phyloP scores from a whole-genome alignment of 1,140 invertebrate species.

The Phymorhynchus buccinoides region DNA sequence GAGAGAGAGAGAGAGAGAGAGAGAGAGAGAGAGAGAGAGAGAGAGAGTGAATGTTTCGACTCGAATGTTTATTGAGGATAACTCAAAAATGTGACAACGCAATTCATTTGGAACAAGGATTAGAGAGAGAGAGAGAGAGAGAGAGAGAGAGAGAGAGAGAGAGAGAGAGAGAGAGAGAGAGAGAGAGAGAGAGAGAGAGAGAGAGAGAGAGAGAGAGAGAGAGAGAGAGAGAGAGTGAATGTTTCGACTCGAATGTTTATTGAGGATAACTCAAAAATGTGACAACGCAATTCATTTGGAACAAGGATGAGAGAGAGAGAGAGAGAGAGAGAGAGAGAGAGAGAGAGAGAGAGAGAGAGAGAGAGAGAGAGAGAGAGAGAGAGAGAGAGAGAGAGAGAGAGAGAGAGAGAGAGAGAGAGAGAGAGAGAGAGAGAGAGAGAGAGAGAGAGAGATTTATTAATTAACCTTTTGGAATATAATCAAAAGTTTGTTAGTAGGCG shows the following conservation, averaged over 20 bases:
- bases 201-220: conserved; percentile 16
- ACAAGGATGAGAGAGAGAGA: background rate
- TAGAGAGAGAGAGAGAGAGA: background rate
- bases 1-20: conserved; percentile 23
- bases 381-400: too few species aligned
- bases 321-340: background rate
- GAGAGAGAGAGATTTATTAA: too few species aligned
- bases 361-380: background rate
- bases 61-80: background rate
- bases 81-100: too few species aligned
- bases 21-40: background rate
- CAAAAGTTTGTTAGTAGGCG: background rate
- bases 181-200: conserved; percentile 9
- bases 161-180: background rate
- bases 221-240: background rate
- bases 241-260: background rate
- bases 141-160: background rate
- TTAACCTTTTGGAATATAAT: too few species aligned
- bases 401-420: too few species aligned
- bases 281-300: background rate
- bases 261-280: background rate
- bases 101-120: background rate
- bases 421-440: too few species aligned
- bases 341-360: background rate
- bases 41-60: background rate